phyloP scores from a whole-genome alignment of 2,888 invertebrate genomes.

The Ormyrus labotus region DNA sequence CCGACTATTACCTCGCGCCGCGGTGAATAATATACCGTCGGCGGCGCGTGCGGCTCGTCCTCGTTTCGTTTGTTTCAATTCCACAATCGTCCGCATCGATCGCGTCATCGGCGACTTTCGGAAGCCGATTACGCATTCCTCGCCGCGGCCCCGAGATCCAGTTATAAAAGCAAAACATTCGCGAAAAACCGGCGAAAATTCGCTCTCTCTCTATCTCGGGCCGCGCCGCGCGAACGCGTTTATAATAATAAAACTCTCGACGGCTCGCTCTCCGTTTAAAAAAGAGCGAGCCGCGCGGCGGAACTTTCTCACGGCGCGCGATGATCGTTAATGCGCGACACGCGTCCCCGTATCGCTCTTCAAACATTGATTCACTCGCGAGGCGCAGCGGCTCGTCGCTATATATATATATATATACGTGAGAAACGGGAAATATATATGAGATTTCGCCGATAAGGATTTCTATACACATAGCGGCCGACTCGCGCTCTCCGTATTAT shows the following conservation, averaged over 20 bases:
- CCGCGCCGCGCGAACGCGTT: too few relatives aligned
- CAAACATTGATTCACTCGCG: constrained; percentile 57
- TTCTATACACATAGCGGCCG: constrained; percentile 14
- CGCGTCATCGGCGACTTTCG: constrained; percentile 6
- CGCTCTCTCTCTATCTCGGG: too few relatives aligned
- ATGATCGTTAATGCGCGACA: constrained; percentile 55
- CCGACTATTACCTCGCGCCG: too few relatives aligned
- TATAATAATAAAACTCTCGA: too few relatives aligned
- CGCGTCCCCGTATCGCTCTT: constrained; percentile 55
- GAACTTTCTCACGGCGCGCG: constrained; percentile 54
- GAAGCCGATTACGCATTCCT: constrained; percentile 18
- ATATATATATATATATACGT: not conserved
- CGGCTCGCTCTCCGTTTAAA: constrained; percentile 19
- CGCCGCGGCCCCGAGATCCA: not conserved
- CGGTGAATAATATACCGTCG: not conserved
- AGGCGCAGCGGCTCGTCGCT: not conserved
- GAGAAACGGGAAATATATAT: constrained; percentile 12
- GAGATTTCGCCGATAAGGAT: constrained; percentile 49
- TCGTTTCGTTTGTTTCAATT: constrained; percentile 29
- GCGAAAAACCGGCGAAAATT: not conserved
- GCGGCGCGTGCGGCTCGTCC: not conserved
- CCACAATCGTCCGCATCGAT: constrained; percentile 8
- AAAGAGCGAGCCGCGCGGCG: constrained; percentile 7
- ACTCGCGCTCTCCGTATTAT: too few relatives aligned
- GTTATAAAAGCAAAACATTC: not conserved